These are phyloP conservation scores for Mirza zaza DNA, from an alignment of 2,113 vertebrate species.

Conservation along the genomic window DNA sequence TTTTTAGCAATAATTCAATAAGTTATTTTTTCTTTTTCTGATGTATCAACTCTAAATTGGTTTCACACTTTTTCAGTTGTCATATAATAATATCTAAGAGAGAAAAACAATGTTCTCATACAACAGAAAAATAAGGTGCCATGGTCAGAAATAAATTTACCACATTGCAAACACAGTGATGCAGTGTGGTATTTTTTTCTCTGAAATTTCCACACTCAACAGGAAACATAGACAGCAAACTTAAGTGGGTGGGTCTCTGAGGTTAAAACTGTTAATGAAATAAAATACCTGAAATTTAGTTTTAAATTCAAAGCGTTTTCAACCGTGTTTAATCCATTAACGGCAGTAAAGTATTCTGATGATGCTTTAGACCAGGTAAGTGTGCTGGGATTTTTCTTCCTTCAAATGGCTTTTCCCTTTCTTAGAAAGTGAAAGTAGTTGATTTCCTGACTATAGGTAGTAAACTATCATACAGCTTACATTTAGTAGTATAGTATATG, in stretches of 20 bases:
- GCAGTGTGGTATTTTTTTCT: slow-evolving; percentile 87
- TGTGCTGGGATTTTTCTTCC: slow-evolving; percentile 53
- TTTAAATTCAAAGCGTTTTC: slow-evolving; percentile 74
- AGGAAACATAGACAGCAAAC: slow-evolving; percentile 86
- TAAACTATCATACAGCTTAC: neutral
- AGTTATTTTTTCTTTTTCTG: neutral
- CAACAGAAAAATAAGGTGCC: slow-evolving; percentile 68
- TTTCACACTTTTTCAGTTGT: slow-evolving; percentile 32
- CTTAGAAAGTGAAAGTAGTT: slow-evolving; percentile 53
- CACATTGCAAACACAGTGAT: slow-evolving; percentile 77
- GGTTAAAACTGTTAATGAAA: slow-evolving; percentile 86
- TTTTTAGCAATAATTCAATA: slow-evolving; percentile 1
- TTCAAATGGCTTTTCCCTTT: neutral
- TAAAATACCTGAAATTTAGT: slow-evolving; percentile 73
- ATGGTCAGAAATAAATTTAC: slow-evolving; percentile 77
- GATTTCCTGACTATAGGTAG: neutral
- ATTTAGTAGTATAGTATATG: slow-evolving; percentile 25
- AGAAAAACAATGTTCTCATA: slow-evolving; percentile 58
- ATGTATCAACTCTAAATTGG: neutral
- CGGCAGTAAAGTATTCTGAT: slow-evolving; percentile 64
- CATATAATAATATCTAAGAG: slow-evolving; percentile 29
- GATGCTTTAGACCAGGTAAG: slow-evolving; percentile 78
- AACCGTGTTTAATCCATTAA: slow-evolving; percentile 56
- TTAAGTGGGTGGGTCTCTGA: slow-evolving; percentile 85
- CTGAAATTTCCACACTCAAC: slow-evolving; percentile 86